Percentiles rank a stretch among this genome's conserved stretches.
Evolutionary conservation across 1,140 invertebrate genomes (phyloP).

Genomic region (Agraylea sexmaculata): DNA sequence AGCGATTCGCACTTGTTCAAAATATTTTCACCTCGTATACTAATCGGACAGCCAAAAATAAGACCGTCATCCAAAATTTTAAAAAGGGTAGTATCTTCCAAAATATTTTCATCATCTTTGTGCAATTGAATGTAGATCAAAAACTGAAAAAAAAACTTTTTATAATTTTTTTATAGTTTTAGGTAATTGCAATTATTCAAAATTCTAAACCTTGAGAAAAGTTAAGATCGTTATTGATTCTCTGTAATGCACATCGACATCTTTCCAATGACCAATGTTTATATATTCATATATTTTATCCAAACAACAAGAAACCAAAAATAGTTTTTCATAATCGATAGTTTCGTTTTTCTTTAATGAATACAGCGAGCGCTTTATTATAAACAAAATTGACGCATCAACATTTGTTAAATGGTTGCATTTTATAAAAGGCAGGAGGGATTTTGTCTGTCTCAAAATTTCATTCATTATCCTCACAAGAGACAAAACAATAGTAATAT

Average conservation of each 20-base stretch:
- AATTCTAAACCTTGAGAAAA: constrained; percentile 44
- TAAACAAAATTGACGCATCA: constrained; percentile 8
- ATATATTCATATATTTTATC: constrained; percentile 69
- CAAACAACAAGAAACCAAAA: constrained; percentile 44
- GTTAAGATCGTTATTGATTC: constrained; percentile 50
- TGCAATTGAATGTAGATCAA: constrained; percentile 5
- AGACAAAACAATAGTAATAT: too few relatives aligned
- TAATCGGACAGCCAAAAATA: constrained; percentile 25
- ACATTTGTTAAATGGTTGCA: constrained; percentile 4
- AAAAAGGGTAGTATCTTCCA: constrained; percentile 25
- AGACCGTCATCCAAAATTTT: constrained; percentile 23
- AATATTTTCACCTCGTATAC: too few relatives aligned
- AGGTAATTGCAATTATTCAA: too few relatives aligned
- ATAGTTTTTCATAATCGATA: constrained; percentile 25
- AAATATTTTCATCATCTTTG: constrained; percentile 12
- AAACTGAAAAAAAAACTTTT: constrained; percentile 2
- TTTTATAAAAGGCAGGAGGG: constrained; percentile 7
- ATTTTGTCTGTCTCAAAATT: constrained; percentile 1
- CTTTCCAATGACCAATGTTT: constrained; percentile 77
- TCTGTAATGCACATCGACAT: constrained; percentile 48
- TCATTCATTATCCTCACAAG: too few relatives aligned
- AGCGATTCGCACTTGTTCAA: too few relatives aligned
- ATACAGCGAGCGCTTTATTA: constrained; percentile 7
- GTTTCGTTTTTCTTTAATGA: neutral
- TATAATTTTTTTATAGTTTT: constrained; percentile 21